phyloP scores from a whole-genome alignment of 2,888 invertebrate species.

The Chydorus sphaericus region DNA sequence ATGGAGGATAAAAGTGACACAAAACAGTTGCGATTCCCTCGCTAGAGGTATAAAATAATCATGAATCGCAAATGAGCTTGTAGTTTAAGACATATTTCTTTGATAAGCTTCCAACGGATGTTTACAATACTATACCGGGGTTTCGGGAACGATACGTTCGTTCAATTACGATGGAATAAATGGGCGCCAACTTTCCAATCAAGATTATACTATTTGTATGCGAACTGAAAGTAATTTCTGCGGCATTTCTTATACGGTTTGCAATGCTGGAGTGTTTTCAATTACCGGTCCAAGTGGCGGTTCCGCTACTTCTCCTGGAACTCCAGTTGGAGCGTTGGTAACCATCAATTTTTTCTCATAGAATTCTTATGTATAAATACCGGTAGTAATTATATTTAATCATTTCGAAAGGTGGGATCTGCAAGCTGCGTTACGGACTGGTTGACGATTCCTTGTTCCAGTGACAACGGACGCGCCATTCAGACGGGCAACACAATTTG shows the following conservation, averaged over 20 bases:
- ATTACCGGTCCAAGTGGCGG: constrained; percentile 13
- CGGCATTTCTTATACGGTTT: constrained; percentile 65
- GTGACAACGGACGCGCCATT: constrained; percentile 43
- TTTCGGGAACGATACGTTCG: constrained; percentile 62
- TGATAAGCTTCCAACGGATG: constrained; percentile 53
- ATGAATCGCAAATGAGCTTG: neutral
- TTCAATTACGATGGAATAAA: constrained; percentile 65
- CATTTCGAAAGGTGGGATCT: constrained; percentile 29
- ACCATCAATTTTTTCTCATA: too few relatives aligned
- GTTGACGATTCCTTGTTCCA: constrained; percentile 61
- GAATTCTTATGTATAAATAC: too few relatives aligned
- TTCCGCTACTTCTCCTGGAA: constrained; percentile 11
- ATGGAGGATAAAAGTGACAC: constrained; percentile 67
- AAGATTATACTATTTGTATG: constrained; percentile 75
- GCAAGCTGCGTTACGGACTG: constrained; percentile 62
- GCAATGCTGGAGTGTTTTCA: constrained; percentile 38
- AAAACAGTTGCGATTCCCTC: constrained; percentile 60
- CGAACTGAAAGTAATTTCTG: constrained; percentile 74
- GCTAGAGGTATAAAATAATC: constrained; percentile 48
- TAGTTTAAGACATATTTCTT: neutral
- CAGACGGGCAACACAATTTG: constrained; percentile 41
- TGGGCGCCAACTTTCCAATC: constrained; percentile 68
- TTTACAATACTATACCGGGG: constrained; percentile 62
- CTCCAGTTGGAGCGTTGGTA: constrained; percentile 7
- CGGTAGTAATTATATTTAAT: constrained; percentile 47